Evolutionary conservation across 2,888 invertebrate genomes (phyloP).

Genomic region (Cryptocephalus primarius): DNA sequence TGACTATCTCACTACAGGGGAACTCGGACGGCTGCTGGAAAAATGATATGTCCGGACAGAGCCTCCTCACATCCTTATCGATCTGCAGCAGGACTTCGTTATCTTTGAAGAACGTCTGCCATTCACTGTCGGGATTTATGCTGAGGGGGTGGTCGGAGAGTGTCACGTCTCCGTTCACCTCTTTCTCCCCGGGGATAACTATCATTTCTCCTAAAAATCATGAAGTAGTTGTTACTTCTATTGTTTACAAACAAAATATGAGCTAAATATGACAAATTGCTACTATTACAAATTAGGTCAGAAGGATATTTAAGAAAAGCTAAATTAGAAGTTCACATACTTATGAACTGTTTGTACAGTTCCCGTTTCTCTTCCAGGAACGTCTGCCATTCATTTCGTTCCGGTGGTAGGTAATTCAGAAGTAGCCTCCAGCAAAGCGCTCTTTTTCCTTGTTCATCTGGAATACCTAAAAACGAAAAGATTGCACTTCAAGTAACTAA

Average conservation of each 20-base stretch:
- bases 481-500: constrained; percentile 1
- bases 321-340: constrained; percentile 31
- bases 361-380: constrained; percentile 64
- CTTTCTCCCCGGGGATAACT: constrained; percentile 62
- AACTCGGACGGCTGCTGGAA: constrained; percentile 91
- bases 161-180: constrained; percentile 48
- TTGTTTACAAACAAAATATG: too few relatives aligned
- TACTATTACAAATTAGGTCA: too few relatives aligned
- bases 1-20: constrained; percentile 72
- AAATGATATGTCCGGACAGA: constrained; percentile 95
- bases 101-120: constrained; percentile 93
- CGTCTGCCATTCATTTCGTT: constrained; percentile 55
- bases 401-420: constrained; percentile 71
- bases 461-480: constrained; percentile 54
- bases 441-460: constrained; percentile 74
- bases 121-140: constrained; percentile 89
- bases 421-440: constrained; percentile 83
- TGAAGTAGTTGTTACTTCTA: too few relatives aligned
- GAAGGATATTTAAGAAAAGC: background rate
- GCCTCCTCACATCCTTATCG: constrained; percentile 89
- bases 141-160: constrained; percentile 81
- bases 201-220: constrained; percentile 65
- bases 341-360: constrained; percentile 72
- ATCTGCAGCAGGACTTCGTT: constrained; percentile 96
- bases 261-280: too few relatives aligned